phyloP scores from a whole-genome alignment of 2,888 invertebrate genomes.

The Siphlonurus alternatus region DNA sequence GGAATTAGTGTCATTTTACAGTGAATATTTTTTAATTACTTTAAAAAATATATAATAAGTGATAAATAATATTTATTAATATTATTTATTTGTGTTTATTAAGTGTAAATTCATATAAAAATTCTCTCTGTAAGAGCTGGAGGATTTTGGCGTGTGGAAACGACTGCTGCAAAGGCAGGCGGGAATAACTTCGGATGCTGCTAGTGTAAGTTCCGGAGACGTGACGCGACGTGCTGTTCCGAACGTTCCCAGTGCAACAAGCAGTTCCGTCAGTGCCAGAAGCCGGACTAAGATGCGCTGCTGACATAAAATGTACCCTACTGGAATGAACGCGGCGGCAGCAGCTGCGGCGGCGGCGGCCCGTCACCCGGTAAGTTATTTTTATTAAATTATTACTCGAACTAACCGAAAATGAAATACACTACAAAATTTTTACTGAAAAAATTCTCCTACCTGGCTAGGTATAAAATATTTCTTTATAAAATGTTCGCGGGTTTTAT shows the following conservation, averaged over 20 bases:
- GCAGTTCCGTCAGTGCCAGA: background rate
- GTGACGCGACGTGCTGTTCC: background rate
- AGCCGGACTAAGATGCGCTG: slow-evolving; percentile 19
- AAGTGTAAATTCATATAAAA: too few relatives aligned
- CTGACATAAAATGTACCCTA: slow-evolving; percentile 61
- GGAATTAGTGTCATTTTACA: background rate
- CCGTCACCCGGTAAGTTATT: slow-evolving; percentile 62
- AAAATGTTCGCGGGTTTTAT: too few relatives aligned
- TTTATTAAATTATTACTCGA: too few relatives aligned
- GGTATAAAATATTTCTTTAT: too few relatives aligned
- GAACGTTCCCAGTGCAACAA: background rate
- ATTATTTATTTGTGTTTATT: too few relatives aligned
- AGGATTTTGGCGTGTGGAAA: background rate
- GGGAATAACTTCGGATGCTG: slow-evolving; percentile 23
- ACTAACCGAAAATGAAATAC: too few relatives aligned
- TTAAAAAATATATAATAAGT: too few relatives aligned
- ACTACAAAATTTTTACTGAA: too few relatives aligned
- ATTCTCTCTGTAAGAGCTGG: background rate
- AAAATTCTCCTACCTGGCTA: too few relatives aligned
- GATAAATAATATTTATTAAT: too few relatives aligned
- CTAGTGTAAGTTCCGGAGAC: background rate
- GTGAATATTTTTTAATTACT: too few relatives aligned
- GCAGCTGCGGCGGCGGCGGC: slow-evolving; percentile 69
- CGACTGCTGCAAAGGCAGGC: background rate
- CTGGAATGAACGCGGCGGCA: slow-evolving; percentile 74